phyloP scores from a whole-genome alignment of 2,888 invertebrate genomes.

The Eremobia ochroleuca region DNA sequence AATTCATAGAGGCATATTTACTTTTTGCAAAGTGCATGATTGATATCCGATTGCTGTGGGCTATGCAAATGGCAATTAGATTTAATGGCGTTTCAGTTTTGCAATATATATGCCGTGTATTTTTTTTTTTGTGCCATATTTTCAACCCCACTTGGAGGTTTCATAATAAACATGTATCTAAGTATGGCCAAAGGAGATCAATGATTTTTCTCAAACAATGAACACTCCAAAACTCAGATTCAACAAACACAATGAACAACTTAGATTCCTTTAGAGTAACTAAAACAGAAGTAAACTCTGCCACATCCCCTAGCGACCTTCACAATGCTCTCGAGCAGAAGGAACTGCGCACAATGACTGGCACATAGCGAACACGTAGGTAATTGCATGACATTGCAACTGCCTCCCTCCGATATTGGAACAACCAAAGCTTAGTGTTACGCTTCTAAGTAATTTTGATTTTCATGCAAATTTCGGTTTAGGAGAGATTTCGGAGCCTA shows the following conservation, averaged over 20 bases:
- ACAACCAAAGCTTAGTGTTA: slow-evolving; percentile 33
- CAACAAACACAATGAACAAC: background rate
- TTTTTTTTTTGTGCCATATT: background rate
- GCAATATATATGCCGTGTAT: slow-evolving; percentile 10
- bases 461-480: slow-evolving; percentile 24
- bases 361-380: slow-evolving; percentile 55
- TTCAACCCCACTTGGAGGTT: background rate
- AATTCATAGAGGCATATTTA: slow-evolving; percentile 67
- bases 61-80: slow-evolving; percentile 31
- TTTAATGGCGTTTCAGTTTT: slow-evolving; percentile 43
- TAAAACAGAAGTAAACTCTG: slow-evolving; percentile 24
- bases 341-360: slow-evolving; percentile 61
- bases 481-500: background rate
- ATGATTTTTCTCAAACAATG: background rate
- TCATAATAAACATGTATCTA: too few relatives aligned
- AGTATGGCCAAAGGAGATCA: background rate
- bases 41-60: slow-evolving; percentile 45
- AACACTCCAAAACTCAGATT: background rate
- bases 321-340: slow-evolving; percentile 43
- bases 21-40: slow-evolving; percentile 62
- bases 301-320: slow-evolving; percentile 45
- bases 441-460: slow-evolving; percentile 45
- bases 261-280: slow-evolving; percentile 10
- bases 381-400: slow-evolving; percentile 69
- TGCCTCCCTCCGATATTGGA: slow-evolving; percentile 53